Base-by-base conservation (phyloP, 2,797 vertebrate species). In the Mus spretus region DNA sequence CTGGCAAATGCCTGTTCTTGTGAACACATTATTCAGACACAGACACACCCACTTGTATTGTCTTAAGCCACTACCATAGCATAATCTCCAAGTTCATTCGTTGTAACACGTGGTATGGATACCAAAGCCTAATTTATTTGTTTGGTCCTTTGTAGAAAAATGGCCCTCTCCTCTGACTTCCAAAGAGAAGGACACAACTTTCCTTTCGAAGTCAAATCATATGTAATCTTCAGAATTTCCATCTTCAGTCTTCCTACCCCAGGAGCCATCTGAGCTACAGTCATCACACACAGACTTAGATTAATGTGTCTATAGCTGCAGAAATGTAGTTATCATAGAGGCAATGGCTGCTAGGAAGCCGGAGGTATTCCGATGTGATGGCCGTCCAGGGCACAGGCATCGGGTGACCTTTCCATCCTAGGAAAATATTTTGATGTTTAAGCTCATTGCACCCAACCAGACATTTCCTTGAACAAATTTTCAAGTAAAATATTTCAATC, bases 401-500 rank as follows among this genome's bases (percentile, higher is more conserved):
- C 81, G 61, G 96, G 93, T 97, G 97, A 90, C 91, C 97, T 95
- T 97, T 96, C 70, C 87, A 55, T 95, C 84, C 86, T 93, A 94
- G 96, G 91, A 97, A 97, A 97, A 96, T 91, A 94, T 95, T 94
- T 92, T 77, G 37, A 91, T 77, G 92, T 95, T 98, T 96, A 97
- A 97, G 94, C 92, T 96, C 96, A 72, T 75, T 95, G 95, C 96
- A 63, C 89, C 87, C 82, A 91, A 93, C 96, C 97, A 98, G 97
- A 97, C 94, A 13, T 96, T 97, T 98, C 97, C 97, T 96, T 95
- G 94, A 91, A 97, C 95, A 97, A 89, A 92, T 96, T 96, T 97
- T 96, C 97, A 96, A 97, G 91, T 93, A 91, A 98, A 97, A 85
- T 95, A 95, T 96, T 98, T 98, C 97, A 98, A 96, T 97, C 91